A percentile compares a stretch with the other conserved stretches of the same genome.
Conservation (phyloP, 2,113 vertebrate genomes). For the Sander lucioperca region DNA sequence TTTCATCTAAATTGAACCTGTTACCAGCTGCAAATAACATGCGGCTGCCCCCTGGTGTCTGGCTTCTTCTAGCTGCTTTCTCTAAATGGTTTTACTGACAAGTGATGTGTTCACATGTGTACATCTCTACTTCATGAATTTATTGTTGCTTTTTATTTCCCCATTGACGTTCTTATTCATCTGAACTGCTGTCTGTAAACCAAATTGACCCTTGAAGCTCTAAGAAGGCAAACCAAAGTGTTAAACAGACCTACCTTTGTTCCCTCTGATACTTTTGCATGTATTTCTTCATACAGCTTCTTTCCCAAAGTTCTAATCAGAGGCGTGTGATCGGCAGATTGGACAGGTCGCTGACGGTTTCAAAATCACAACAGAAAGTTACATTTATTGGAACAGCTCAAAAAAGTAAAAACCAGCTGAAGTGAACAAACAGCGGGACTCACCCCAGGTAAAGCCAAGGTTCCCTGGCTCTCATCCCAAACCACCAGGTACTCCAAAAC, state of each 20-base stretch:
- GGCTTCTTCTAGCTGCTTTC: too few relatives aligned
- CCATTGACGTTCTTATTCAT: too few relatives aligned
- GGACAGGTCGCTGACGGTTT: constrained; percentile 84
- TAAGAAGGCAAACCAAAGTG: not conserved
- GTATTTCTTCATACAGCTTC: constrained; percentile 83
- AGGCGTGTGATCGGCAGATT: constrained; percentile 84
- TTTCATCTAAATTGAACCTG: not conserved
- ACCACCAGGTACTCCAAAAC: constrained; percentile 90
- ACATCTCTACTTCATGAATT: too few relatives aligned
- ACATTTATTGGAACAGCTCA: not conserved
- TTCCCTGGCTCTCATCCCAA: constrained; percentile 63
- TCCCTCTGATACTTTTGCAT: constrained; percentile 81
- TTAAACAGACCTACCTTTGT: constrained; percentile 80
- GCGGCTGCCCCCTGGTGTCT: not conserved
- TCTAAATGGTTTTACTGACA: too few relatives aligned
- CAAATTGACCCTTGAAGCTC: not conserved
- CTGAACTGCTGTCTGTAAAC: not conserved
- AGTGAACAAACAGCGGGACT: constrained; percentile 55
- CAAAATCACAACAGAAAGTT: not conserved
- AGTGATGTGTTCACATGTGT: too few relatives aligned
- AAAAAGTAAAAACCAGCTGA: not conserved
- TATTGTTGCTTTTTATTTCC: too few relatives aligned
- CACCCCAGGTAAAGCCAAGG: constrained; percentile 89
- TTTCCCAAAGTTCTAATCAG: constrained; percentile 84
- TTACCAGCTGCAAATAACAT: not conserved